Base-by-base conservation (phyloP, 2,113 vertebrate species). In the Cranoglanis bouderius region DNA sequence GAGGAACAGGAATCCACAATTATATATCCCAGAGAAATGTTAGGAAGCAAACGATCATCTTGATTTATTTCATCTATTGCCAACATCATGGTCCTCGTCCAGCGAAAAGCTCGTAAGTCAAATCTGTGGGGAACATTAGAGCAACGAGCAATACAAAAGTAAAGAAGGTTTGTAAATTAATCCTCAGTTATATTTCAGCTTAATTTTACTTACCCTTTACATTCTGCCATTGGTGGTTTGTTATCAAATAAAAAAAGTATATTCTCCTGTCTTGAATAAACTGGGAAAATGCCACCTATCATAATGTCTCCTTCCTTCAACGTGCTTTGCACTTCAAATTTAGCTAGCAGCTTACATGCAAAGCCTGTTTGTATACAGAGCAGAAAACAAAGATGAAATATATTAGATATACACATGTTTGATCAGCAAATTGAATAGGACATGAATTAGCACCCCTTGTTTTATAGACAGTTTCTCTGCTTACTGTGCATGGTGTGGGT, bases 31-130 rank as follows among this genome's bases (percentile, higher is more conserved):
- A 96, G 92, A 19, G 94, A 92, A 59, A 95, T 88, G 53, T 96
- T 95, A 61, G 95, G 95, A 78, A 96, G 93, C 21, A 96, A 89
- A 67, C 10, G 49, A 46, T 74, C 21, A 85, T 93, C 89, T 78
- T 91, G 91, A 92, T 96, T 96, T 53, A 96, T 95, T 92, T 96
- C 95, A 84, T 95, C 94, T 90, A 96, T 93, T 29, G 95, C 92
- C 91, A 95, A 96, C 55, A 95, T 95, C 95, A 96, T 96, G n/a
- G 93, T 89, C 88, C 95, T 95, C 1, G 92, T 94, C 95, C 95
- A 96, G 10, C 95, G 93, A 80, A 95, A 96, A 61, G 94, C 94
- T 86, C 94, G 91, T 38, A 95, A 85, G 81, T 96, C 95, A 92
- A 96, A 95, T 77, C 96, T 96, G 84, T 26, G 1, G 12, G 26